Evolutionary conservation across 2,888 invertebrate genomes (phyloP).

Genomic region (Dioctria linearis): DNA sequence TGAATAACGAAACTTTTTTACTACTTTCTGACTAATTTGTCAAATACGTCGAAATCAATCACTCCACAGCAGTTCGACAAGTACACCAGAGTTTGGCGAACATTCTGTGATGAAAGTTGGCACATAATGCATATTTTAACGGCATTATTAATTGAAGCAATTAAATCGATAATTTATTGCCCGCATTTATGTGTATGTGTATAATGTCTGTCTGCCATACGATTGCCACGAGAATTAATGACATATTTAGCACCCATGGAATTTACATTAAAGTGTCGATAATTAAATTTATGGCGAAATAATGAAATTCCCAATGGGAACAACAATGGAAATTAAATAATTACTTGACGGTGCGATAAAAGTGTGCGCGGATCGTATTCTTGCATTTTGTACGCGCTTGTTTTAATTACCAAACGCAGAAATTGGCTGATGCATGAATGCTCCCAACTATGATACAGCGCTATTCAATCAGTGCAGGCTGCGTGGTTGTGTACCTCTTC

Average conservation of each 20-base stretch:
- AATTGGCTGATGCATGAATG: neutral
- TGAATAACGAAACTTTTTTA: neutral
- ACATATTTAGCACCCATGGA: slow-evolving; percentile 24
- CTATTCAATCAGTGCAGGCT: too few species aligned
- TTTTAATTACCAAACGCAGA: slow-evolving; percentile 1
- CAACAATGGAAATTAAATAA: slow-evolving; percentile 29
- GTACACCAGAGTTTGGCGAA: slow-evolving; percentile 18
- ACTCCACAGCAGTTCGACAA: slow-evolving; percentile 29
- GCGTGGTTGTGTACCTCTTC: too few species aligned
- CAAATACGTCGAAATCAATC: slow-evolving; percentile 37
- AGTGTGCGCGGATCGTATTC: neutral
- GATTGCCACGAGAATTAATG: slow-evolving; percentile 40
- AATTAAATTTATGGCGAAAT: slow-evolving; percentile 42
- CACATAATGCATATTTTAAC: slow-evolving; percentile 34
- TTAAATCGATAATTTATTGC: slow-evolving; percentile 48
- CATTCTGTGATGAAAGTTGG: slow-evolving; percentile 25
- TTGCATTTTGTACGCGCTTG: neutral
- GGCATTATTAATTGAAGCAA: slow-evolving; percentile 46
- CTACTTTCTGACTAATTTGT: neutral
- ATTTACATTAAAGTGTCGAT: slow-evolving; percentile 45
- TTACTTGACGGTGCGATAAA: neutral
- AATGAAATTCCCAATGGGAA: slow-evolving; percentile 26
- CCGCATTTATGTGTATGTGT: slow-evolving; percentile 27
- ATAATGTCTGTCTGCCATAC: neutral
- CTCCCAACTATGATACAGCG: too few species aligned